A percentile compares a stretch with the other conserved stretches of the same genome.
These are phyloP conservation scores for Diadegma fenestrale DNA, from an alignment of 2,888 invertebrate species.

Conservation along the genomic window DNA sequence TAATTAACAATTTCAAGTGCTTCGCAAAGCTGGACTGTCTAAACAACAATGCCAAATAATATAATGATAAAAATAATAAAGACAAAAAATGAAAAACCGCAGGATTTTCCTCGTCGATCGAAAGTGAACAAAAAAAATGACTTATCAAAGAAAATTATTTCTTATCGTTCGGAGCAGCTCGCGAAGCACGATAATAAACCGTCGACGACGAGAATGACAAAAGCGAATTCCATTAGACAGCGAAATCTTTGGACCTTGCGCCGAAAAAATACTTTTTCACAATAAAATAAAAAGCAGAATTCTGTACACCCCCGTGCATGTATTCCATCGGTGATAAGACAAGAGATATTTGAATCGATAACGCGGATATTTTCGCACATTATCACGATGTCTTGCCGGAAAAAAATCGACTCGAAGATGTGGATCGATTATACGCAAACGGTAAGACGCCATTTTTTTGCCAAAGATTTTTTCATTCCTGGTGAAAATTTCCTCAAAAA, in stretches of 20 bases:
- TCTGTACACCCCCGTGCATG: neutral
- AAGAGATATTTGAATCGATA: slow-evolving; percentile 14
- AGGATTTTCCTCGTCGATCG: neutral
- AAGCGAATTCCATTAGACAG: slow-evolving; percentile 27
- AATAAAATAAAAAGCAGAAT: neutral
- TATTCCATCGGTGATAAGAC: slow-evolving; percentile 3
- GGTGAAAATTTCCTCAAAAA: neutral
- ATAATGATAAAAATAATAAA: neutral
- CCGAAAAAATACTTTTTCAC: neutral
- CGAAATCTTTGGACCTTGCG: slow-evolving; percentile 28
- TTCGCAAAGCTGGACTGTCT: neutral
- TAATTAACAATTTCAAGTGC: neutral
- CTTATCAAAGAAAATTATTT: slow-evolving; percentile 21
- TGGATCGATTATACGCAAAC: slow-evolving; percentile 77
- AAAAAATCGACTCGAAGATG: slow-evolving; percentile 80
- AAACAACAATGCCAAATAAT: neutral
- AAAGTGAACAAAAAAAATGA: neutral
- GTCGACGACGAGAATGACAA: slow-evolving; percentile 21
- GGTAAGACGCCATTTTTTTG: slow-evolving; percentile 74
- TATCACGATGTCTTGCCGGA: slow-evolving; percentile 79
- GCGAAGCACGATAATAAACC: slow-evolving; percentile 38
- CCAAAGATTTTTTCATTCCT: neutral
- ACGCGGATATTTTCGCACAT: slow-evolving; percentile 14
- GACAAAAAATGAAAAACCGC: neutral
- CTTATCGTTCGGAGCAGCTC: slow-evolving; percentile 36